Percentiles rank a stretch among this genome's conserved stretches.
Evolutionary conservation across 2,797 vertebrate species (phyloP).

Genomic region (Enteromius treurensis): DNA sequence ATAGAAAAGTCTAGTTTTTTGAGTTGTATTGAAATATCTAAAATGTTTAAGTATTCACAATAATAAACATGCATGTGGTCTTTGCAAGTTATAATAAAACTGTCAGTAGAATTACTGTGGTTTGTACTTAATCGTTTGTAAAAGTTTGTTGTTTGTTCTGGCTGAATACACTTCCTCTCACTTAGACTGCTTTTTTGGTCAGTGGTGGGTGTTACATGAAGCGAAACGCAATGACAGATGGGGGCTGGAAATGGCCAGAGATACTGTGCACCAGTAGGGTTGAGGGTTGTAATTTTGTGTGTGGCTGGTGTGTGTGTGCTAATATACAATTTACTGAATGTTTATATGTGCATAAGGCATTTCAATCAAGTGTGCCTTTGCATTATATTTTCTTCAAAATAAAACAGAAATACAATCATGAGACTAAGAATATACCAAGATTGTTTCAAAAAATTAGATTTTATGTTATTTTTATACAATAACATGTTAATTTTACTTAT

Average conservation of each 20-base stretch:
- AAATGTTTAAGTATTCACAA: not conserved
- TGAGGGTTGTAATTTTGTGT: conserved; percentile 22
- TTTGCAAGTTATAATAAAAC: conserved; percentile 11
- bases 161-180: conserved; percentile 13
- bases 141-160: conserved; percentile 22
- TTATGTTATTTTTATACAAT: not conserved
- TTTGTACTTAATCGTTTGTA: not conserved
- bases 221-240: conserved; percentile 23
- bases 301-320: not conserved
- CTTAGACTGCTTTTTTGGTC: conserved; percentile 17
- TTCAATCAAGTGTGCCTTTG: not conserved
- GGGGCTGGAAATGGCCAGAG: conserved; percentile 1
- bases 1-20: not conserved
- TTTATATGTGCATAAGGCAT: not conserved
- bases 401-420: not conserved
- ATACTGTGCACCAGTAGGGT: not conserved
- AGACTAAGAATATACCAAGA: not conserved
- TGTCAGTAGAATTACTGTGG: conserved; percentile 13
- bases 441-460: not conserved
- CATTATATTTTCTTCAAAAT: not conserved
- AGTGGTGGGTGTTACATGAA: conserved; percentile 10
- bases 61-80: not conserved
- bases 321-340: not conserved
- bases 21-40: not conserved
- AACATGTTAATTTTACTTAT: not conserved